Evolutionary conservation across 2,113 vertebrate species (phyloP).

Genomic region (Conger conger): DNA sequence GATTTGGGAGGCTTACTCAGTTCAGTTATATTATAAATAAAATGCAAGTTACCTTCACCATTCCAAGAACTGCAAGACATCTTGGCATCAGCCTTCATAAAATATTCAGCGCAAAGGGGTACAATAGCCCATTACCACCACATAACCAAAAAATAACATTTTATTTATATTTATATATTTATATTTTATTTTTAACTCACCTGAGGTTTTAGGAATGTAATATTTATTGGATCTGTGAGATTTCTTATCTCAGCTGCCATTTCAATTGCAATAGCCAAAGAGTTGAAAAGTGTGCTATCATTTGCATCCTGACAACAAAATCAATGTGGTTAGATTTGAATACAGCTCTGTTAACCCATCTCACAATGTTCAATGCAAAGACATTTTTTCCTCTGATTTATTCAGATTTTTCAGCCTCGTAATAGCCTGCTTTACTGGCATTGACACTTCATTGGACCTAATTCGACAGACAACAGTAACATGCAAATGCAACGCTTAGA

Average conservation of each 20-base stretch:
- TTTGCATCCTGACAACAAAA: slow-evolving; percentile 47
- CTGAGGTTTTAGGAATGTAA: slow-evolving; percentile 35
- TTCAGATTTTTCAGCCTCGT: no score
- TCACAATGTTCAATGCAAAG: not conserved
- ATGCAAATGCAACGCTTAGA: no score
- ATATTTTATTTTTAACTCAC: slow-evolving; percentile 40
- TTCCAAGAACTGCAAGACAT: slow-evolving; percentile 61
- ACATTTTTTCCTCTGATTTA: no score
- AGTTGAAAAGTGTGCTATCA: slow-evolving; percentile 45
- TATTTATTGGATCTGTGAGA: slow-evolving; percentile 49
- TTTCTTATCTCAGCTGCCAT: slow-evolving; percentile 53
- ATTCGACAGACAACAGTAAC: no score
- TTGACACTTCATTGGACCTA: no score
- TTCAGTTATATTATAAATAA: no score
- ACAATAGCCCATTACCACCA: no score
- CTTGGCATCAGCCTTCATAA: not conserved
- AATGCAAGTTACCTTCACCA: slow-evolving; percentile 52
- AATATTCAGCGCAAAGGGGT: not conserved
- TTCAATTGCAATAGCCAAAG: slow-evolving; percentile 56
- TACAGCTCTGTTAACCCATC: not conserved
- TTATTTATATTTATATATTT: no score
- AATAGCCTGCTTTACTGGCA: no score
- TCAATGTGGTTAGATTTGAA: not conserved
- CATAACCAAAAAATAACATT: no score
- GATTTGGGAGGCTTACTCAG: no score